Evolutionary conservation across 2,797 vertebrate species (phyloP).

Genomic region (Nyctalus aviator): DNA sequence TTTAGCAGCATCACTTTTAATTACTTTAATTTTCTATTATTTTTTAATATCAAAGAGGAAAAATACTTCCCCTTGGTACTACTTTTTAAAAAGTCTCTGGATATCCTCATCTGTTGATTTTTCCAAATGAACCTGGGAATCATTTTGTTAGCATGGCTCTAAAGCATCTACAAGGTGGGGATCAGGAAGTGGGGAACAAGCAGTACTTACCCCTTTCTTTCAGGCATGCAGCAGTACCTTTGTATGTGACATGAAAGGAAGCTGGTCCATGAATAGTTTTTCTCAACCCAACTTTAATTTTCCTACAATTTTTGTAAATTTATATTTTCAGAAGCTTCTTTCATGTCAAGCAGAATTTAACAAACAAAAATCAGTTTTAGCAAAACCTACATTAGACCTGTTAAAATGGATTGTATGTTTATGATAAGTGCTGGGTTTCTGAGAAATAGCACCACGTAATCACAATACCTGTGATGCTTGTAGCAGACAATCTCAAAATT

Average conservation of each 20-base stretch:
- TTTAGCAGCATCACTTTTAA: not conserved
- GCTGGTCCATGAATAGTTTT: not conserved
- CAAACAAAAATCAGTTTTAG: constrained; percentile 33
- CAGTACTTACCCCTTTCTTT: not conserved
- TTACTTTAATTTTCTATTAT: constrained; percentile 28
- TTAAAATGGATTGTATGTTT: not conserved
- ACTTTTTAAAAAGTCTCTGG: not conserved
- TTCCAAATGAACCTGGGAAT: constrained; percentile 32
- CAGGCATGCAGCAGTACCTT: not conserved
- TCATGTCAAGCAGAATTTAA: constrained; percentile 34
- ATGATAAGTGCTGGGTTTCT: not conserved
- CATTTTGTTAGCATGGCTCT: not conserved
- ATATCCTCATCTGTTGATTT: not conserved
- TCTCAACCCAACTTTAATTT: not conserved
- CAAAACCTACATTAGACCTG: not conserved
- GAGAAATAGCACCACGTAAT: not conserved
- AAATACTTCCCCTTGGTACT: not conserved
- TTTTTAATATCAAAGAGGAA: not conserved
- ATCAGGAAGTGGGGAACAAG: not conserved
- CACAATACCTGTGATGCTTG: not conserved
- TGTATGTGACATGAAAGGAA: not conserved
- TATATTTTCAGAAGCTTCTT: constrained; percentile 59
- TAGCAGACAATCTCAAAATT: constrained; percentile 4
- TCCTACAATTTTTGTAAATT: constrained; percentile 33
- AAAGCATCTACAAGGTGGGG: not conserved